Evolutionary conservation across 1,140 invertebrate genomes (phyloP).

Genomic region (Zophobas atratus): DNA sequence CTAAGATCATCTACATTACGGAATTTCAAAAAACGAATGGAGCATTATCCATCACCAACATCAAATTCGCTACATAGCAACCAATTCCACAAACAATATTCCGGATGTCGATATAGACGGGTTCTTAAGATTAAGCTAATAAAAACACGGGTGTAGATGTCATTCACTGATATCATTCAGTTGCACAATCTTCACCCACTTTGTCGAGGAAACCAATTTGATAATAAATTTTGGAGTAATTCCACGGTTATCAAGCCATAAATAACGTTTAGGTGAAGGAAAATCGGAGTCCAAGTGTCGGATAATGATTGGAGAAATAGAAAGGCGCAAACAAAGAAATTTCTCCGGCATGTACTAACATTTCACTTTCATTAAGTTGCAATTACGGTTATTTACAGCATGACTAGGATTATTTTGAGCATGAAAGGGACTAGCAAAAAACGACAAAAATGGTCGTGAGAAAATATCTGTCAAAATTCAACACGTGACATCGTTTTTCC

Average conservation of each 20-base stretch:
- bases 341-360: neutral
- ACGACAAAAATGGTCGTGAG: no score
- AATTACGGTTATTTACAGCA: no score
- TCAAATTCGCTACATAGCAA: no score
- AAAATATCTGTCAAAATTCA: no score
- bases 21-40: no score
- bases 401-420: no score
- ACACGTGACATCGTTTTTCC: no score
- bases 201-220: neutral
- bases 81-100: no score
- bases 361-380: neutral
- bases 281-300: neutral
- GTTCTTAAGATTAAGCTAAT: neutral
- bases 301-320: neutral
- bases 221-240: conserved; percentile 6
- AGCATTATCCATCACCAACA: no score
- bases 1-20: no score
- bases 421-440: no score
- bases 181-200: conserved; percentile 13
- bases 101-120: no score
- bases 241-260: conserved; percentile 6
- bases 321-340: neutral
- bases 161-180: neutral
- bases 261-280: neutral
- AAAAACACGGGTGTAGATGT: neutral